Conservation (phyloP, 2,888 invertebrate species). For the Taphrorychus bicolor region DNA sequence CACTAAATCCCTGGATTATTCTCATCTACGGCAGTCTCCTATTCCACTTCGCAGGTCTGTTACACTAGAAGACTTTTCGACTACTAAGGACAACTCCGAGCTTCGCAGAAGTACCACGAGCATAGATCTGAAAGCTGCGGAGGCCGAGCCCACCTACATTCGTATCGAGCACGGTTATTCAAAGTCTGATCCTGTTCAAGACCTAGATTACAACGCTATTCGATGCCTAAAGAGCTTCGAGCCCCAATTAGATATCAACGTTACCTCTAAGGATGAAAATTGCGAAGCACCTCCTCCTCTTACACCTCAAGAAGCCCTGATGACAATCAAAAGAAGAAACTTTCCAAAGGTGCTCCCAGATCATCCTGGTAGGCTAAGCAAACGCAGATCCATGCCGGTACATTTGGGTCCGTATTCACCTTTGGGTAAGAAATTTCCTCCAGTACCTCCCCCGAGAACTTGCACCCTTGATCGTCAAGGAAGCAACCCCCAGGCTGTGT, state of each 20-base stretch:
- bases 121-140: conserved; percentile 53
- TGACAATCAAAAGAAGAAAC: conserved; percentile 77
- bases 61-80: conserved; percentile 59
- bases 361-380: conserved; percentile 63
- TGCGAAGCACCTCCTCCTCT: conserved; percentile 58
- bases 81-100: conserved; percentile 41
- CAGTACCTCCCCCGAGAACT: conserved; percentile 78
- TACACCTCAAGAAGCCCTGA: conserved; percentile 74
- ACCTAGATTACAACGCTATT: conserved; percentile 54
- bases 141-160: conserved; percentile 53
- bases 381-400: conserved; percentile 72
- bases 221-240: conserved; percentile 59
- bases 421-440: conserved; percentile 63
- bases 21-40: conserved; percentile 44
- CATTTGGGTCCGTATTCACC: conserved; percentile 55
- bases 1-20: conserved; percentile 67
- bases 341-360: conserved; percentile 89
- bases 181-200: conserved; percentile 72
- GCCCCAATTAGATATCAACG: conserved; percentile 70
- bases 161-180: conserved; percentile 72
- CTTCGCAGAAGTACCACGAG: conserved; percentile 53
- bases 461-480: conserved; percentile 69
- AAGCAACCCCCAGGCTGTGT: conserved; percentile 46
- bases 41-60: conserved; percentile 60
- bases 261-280: conserved; percentile 73